Evolutionary conservation across 2,797 vertebrate genomes (phyloP).

Genomic region (Mus caroli): DNA sequence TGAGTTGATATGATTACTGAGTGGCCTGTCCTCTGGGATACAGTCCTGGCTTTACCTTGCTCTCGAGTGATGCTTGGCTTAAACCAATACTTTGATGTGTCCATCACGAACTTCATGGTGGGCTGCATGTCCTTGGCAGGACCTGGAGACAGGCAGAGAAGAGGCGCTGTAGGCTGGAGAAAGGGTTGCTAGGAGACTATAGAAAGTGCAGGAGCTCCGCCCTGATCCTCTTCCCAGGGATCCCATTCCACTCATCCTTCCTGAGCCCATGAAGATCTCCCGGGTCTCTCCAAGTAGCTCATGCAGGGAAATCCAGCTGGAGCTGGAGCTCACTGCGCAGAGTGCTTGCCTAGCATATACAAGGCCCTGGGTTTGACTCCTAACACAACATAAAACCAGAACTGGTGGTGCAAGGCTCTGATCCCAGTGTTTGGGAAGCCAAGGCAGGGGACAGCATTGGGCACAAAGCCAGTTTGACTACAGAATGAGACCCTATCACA

Average conservation of each 20-base stretch:
- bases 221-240: not conserved
- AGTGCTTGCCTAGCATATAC: not conserved
- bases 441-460: not conserved
- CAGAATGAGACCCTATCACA: not conserved
- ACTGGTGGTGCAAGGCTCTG: not conserved
- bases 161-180: not conserved
- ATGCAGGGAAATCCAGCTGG: not conserved
- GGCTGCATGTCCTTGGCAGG: constrained; percentile 88
- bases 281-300: not conserved
- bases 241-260: not conserved
- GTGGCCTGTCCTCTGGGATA: not conserved
- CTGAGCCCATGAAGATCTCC: too few relatives aligned
- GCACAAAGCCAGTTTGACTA: not conserved
- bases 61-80: constrained; percentile 93
- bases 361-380: not conserved
- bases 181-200: not conserved
- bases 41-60: constrained; percentile 88
- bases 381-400: not conserved
- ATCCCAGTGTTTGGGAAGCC: not conserved
- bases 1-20: not conserved
- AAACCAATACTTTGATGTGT: constrained; percentile 96
- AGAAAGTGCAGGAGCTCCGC: not conserved
- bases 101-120: constrained; percentile 97
- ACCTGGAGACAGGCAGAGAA: constrained; percentile 83
- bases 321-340: not conserved